Base-by-base conservation (phyloP, 2,888 invertebrate species). In the Margaritifera margaritifera region DNA sequence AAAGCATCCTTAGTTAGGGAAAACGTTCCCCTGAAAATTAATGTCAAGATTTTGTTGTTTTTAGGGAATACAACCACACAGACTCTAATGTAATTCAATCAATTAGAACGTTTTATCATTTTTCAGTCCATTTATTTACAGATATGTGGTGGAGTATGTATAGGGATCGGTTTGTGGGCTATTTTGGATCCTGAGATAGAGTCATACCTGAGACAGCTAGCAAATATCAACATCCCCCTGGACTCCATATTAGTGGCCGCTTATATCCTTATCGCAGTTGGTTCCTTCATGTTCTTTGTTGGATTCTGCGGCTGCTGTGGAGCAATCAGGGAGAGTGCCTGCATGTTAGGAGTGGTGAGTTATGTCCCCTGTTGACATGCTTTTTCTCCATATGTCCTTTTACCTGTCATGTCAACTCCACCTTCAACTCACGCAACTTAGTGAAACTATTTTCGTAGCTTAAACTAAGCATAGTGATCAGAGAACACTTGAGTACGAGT, bases 301-400 rank as follows among this genome's bases (percentile, higher is more conserved):
- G 92, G 92, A 56, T 91, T 92, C 86, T 90, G 92, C 76, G 92
- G 92, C 25, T 92, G 92, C 77, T 92, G 92, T 71, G 92, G 92
- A 6, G 91, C 92, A 22, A 86, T 92, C 27, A 90, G 90, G 75
- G 92, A 91, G 74, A 92, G 90, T 83, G 88, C 89, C 74, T 90
- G 89, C 77, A 86, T 91, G 83, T 84, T 91, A n/a, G 90, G 89
- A 64, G 81, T 89, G 81, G 91, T 91, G 84, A 84, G 88, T 80
- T 18, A 42, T 42, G 42, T 42, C 42, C 42, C 11, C 42, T 42
- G 22, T 4, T 61, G 15, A 42, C 42, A 1, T 42, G 42, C n/a
- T 42, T 2, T 42, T 42, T 42, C 2, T 15, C 15, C 11, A 2
- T 42, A 15, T 15, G 42, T 42, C 15, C 11, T 8, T 42, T 0